phyloP scores from a whole-genome alignment of 2,113 vertebrate species.

The Osmerus eperlanus region DNA sequence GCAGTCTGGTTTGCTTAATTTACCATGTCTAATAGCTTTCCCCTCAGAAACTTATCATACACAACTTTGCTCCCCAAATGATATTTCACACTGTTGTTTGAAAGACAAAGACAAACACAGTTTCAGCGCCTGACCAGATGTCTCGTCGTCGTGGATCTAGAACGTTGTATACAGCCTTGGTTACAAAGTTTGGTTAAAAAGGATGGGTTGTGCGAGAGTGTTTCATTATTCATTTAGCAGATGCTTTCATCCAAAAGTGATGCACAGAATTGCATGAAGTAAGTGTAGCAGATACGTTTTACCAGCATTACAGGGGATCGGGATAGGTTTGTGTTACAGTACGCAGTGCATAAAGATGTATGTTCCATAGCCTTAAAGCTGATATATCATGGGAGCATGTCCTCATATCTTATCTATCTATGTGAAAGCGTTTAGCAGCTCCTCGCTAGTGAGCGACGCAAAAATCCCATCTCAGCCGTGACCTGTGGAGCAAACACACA shows the following conservation, averaged over 20 bases:
- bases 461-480: slow-evolving; percentile 14
- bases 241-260: too few species aligned
- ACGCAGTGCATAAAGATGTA: slow-evolving; percentile 10
- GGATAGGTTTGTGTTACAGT: too few species aligned
- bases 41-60: neutral
- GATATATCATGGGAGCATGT: slow-evolving; percentile 12
- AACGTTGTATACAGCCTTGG: neutral
- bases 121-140: neutral
- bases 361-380: too few species aligned
- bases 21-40: neutral
- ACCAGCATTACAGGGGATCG: too few species aligned
- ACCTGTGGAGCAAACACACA: slow-evolving; percentile 18
- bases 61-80: neutral
- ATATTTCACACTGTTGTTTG: slow-evolving; percentile 7
- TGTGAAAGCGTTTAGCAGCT: slow-evolving; percentile 43
- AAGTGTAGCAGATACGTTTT: too few species aligned
- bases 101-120: slow-evolving; percentile 2
- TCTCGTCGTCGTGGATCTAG: neutral
- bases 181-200: neutral
- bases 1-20: too few species aligned
- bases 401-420: slow-evolving; percentile 34
- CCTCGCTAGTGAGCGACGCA: slow-evolving; percentile 34
- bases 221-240: slow-evolving; percentile 4
- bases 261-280: too few species aligned
- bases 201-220: neutral